Conservation (phyloP, 92 coral and sea anemone species). For the Desmophyllum pertusum region DNA sequence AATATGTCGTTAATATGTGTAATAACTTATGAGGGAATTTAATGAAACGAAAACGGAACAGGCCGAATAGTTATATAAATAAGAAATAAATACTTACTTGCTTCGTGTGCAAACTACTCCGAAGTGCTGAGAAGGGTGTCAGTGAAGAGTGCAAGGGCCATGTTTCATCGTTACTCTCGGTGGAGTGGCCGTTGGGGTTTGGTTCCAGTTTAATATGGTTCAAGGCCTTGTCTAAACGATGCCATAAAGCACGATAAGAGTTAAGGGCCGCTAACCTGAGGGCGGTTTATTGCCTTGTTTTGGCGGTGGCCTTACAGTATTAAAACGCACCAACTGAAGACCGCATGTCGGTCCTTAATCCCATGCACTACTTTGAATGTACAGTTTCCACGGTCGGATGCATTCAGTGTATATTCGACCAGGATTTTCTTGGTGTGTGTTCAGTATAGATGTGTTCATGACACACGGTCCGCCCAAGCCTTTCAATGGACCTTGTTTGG, state of each 20-base stretch:
- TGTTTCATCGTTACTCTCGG: slow-evolving; percentile 51
- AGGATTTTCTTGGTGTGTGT: slow-evolving; percentile 48
- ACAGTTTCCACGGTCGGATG: slow-evolving; percentile 52
- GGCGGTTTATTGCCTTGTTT: slow-evolving; percentile 48
- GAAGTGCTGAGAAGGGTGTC: slow-evolving; percentile 52
- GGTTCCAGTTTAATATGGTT: slow-evolving; percentile 51
- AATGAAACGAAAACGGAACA: too few species aligned
- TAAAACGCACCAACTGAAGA: slow-evolving; percentile 25
- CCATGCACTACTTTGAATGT: slow-evolving; percentile 51
- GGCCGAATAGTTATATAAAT: too few species aligned
- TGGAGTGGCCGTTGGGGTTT: slow-evolving; percentile 41
- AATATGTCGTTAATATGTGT: too few species aligned
- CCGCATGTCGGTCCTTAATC: slow-evolving; percentile 17
- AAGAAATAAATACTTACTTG: slow-evolving; percentile 39
- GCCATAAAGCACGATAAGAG: slow-evolving; percentile 53
- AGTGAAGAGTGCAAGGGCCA: slow-evolving; percentile 47
- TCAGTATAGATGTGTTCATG: slow-evolving; percentile 47
- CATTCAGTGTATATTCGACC: slow-evolving; percentile 43
- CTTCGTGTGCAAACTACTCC: slow-evolving; percentile 57
- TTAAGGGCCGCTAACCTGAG: slow-evolving; percentile 50
- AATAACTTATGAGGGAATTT: too few species aligned
- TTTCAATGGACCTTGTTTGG: slow-evolving; percentile 41
- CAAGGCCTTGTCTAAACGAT: slow-evolving; percentile 37
- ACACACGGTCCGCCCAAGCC: slow-evolving; percentile 40
- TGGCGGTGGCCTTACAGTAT: slow-evolving; percentile 55